phyloP scores from a whole-genome alignment of 2,113 vertebrate species.

The Chauna torquata region DNA sequence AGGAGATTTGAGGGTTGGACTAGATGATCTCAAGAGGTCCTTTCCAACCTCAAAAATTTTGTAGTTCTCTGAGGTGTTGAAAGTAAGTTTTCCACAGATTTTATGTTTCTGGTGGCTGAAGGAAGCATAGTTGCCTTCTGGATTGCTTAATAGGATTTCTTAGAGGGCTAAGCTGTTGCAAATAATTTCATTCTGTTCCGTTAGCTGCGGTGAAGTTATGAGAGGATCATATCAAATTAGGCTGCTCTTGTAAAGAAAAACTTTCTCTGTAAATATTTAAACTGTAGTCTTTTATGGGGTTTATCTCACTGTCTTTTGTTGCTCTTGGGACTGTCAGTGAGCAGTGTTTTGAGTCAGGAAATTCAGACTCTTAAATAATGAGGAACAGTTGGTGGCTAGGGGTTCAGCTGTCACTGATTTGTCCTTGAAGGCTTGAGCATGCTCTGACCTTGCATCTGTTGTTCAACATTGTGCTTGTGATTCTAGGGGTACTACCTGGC shows the following conservation, averaged over 20 bases:
- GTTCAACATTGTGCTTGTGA: neutral
- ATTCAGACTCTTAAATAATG: neutral
- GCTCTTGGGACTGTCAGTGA: neutral
- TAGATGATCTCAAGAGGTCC: neutral
- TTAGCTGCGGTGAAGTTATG: neutral
- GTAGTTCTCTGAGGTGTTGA: neutral
- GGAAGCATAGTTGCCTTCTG: neutral
- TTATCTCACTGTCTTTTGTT: neutral
- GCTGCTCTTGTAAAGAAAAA: neutral
- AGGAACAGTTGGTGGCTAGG: neutral
- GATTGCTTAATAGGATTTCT: neutral
- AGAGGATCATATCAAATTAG: neutral
- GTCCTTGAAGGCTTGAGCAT: neutral
- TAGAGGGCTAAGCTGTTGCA: neutral
- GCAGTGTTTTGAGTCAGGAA: neutral
- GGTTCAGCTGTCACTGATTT: neutral
- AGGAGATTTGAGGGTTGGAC: neutral
- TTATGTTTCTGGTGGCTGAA: neutral
- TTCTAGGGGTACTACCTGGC: constrained; percentile 75
- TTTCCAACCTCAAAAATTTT: neutral
- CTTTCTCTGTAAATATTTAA: neutral
- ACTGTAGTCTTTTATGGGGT: neutral
- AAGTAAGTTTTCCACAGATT: neutral
- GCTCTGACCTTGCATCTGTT: neutral
- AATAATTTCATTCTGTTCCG: neutral